phyloP scores from a whole-genome alignment of 1,140 invertebrate genomes.

The Drosophila pseudoobscura region DNA sequence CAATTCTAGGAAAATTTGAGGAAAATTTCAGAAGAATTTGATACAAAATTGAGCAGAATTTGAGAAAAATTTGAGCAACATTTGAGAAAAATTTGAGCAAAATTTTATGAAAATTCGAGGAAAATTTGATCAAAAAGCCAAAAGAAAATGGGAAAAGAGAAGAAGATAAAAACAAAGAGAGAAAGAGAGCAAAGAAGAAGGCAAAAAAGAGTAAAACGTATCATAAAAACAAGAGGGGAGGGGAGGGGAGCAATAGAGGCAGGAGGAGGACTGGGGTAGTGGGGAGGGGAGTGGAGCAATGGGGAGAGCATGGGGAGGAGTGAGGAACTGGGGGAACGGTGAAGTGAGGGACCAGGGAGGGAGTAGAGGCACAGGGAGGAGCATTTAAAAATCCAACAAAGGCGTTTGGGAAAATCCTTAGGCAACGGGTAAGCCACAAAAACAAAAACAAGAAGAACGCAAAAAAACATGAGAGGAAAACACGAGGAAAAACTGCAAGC shows the following conservation, averaged over 20 bases:
- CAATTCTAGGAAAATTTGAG: too few relatives aligned
- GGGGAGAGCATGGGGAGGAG: too few relatives aligned
- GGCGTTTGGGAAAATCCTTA: constrained; percentile 46
- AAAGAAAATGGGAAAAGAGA: constrained; percentile 10
- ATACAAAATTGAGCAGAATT: too few relatives aligned
- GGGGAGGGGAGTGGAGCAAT: too few relatives aligned
- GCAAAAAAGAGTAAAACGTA: constrained; percentile 45
- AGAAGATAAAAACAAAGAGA: constrained; percentile 1
- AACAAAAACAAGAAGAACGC: too few relatives aligned
- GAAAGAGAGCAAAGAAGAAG: constrained; percentile 6
- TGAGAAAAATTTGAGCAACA: too few relatives aligned
- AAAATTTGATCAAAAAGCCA: constrained; percentile 19
- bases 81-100: neutral
- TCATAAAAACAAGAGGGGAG: constrained; percentile 6
- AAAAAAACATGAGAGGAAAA: constrained; percentile 23
- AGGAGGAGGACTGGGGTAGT: too few relatives aligned
- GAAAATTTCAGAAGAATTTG: neutral
- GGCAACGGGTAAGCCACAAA: constrained; percentile 50
- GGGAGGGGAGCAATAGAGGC: too few relatives aligned
- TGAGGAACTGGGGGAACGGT: too few relatives aligned
- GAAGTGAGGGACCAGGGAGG: constrained; percentile 1
- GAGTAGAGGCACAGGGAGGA: neutral
- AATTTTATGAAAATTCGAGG: constrained; percentile 10
- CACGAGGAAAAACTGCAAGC: constrained; percentile 41
- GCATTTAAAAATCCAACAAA: constrained; percentile 51